A percentile compares a stretch with the other conserved stretches of the same genome.
Evolutionary conservation across 2,888 invertebrate species (phyloP).

Genomic region (Magallana nippona): DNA sequence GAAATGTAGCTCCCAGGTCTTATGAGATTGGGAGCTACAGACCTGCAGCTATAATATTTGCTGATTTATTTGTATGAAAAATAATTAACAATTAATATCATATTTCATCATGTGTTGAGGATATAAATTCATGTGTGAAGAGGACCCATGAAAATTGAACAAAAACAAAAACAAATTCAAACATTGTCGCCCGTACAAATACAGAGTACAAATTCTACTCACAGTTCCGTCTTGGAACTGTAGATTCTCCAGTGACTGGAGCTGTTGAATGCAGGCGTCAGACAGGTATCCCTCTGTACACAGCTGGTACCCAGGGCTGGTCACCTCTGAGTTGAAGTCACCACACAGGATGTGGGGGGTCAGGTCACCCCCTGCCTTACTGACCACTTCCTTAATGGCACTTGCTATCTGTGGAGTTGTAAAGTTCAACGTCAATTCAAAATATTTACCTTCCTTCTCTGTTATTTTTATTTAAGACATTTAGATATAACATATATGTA

Average conservation of each 20-base stretch:
- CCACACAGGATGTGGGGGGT: constrained; percentile 77
- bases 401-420: constrained; percentile 68
- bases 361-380: constrained; percentile 69
- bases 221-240: constrained; percentile 72
- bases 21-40: no score
- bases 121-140: no score
- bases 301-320: constrained; percentile 75
- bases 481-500: no score
- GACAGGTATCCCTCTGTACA: constrained; percentile 75
- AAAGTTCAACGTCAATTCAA: not conserved
- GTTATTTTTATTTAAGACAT: no score
- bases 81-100: no score
- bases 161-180: no score
- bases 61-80: no score
- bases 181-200: not conserved
- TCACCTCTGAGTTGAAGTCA: constrained; percentile 76
- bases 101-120: no score
- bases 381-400: constrained; percentile 76
- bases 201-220: constrained; percentile 39
- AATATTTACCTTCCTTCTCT: no score
- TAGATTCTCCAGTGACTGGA: constrained; percentile 69
- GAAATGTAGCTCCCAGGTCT: no score
- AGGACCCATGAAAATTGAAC: no score
- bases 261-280: constrained; percentile 69
- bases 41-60: no score